Evolutionary conservation across 2,888 invertebrate species (phyloP).

Genomic region (Carcina quercana): DNA sequence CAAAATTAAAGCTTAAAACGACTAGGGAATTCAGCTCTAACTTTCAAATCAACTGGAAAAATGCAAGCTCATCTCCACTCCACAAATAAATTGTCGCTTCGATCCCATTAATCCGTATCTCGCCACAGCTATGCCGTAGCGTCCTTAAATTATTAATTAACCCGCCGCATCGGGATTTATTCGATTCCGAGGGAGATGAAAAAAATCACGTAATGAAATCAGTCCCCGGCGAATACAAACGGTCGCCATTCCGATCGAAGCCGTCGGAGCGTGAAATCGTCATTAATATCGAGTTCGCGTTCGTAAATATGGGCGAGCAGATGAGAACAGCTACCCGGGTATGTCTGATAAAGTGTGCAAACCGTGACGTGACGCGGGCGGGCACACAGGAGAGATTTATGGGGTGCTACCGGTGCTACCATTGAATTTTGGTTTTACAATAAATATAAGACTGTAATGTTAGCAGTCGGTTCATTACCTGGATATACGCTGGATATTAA

Average conservation of each 20-base stretch:
- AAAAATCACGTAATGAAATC: slow-evolving; percentile 65
- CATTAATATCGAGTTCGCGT: slow-evolving; percentile 46
- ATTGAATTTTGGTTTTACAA: too few species aligned
- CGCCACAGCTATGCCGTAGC: slow-evolving; percentile 18
- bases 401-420: too few species aligned
- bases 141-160: slow-evolving; percentile 68
- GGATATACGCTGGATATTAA: too few species aligned
- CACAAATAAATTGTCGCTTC: slow-evolving; percentile 1
- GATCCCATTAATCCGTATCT: slow-evolving; percentile 27
- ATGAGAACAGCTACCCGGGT: too few species aligned
- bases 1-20: too few species aligned
- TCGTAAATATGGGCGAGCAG: slow-evolving; percentile 21
- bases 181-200: slow-evolving; percentile 49
- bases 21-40: too few species aligned
- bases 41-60: too few species aligned
- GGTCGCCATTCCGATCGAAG: slow-evolving; percentile 36
- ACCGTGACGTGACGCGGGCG: too few species aligned
- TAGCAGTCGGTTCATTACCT: too few species aligned
- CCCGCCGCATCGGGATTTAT: slow-evolving; percentile 53
- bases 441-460: too few species aligned
- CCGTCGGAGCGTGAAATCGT: slow-evolving; percentile 51
- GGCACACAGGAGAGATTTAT: slow-evolving; percentile 8
- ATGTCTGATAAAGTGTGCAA: too few species aligned
- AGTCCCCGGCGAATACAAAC: slow-evolving; percentile 46
- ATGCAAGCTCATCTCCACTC: not conserved